Evolutionary conservation across 2,113 vertebrate genomes (phyloP).

Genomic region (Calypte anna): DNA sequence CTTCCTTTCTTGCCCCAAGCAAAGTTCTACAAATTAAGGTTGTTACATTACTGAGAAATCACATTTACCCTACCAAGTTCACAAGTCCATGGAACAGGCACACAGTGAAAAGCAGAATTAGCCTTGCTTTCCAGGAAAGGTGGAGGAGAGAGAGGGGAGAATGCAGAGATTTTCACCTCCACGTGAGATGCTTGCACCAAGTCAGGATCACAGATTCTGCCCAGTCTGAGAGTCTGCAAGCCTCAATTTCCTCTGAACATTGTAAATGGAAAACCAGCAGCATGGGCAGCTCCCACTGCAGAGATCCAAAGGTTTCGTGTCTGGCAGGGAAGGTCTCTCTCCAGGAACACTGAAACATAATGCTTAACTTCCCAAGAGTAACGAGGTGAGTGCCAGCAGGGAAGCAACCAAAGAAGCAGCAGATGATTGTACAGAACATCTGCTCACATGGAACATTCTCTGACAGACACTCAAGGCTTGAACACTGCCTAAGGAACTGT

Average conservation of each 20-base stretch:
- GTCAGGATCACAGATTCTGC: neutral
- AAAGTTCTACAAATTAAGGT: neutral
- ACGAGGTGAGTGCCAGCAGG: accelerated
- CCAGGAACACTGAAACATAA: neutral
- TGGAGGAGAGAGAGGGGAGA: neutral
- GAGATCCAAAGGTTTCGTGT: neutral
- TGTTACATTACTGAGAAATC: neutral
- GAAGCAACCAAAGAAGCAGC: neutral
- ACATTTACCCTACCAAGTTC: neutral
- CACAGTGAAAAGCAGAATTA: neutral
- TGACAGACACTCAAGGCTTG: neutral
- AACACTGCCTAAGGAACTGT: neutral
- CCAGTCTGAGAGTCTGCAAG: accelerated
- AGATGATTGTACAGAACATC: neutral
- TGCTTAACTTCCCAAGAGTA: neutral
- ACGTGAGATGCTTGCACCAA: neutral
- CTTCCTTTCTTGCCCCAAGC: neutral
- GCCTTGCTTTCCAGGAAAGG: neutral
- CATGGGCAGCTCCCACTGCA: neutral
- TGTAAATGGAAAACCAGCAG: neutral
- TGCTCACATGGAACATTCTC: neutral
- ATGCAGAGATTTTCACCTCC: neutral
- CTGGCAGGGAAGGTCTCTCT: neutral
- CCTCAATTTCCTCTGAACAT: neutral
- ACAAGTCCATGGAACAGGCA: neutral